Percentiles rank a stretch among this genome's conserved stretches.
phyloP scores from a whole-genome alignment of 2,888 invertebrate species.

The Ichneumoninae sp. region DNA sequence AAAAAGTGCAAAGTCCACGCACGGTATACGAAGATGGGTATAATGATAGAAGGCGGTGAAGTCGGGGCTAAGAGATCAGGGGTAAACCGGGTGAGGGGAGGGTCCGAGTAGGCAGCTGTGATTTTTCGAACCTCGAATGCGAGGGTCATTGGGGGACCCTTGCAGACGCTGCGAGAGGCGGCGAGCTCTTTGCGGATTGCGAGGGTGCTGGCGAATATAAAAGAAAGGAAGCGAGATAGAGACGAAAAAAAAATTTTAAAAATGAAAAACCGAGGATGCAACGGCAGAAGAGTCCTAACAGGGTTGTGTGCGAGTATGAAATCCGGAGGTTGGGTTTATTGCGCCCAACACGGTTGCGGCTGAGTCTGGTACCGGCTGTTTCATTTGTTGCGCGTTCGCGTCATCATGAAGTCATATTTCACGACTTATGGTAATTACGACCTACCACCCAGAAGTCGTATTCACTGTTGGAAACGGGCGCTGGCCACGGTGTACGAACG shows the following conservation, averaged over 20 bases:
- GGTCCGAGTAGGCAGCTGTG: constrained; percentile 9
- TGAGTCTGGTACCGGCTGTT: constrained; percentile 70
- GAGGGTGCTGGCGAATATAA: constrained; percentile 33
- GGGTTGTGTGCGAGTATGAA: constrained; percentile 47
- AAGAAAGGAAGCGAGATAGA: constrained; percentile 22
- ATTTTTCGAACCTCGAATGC: constrained; percentile 28
- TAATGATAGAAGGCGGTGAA: background rate
- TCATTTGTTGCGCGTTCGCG: constrained; percentile 79
- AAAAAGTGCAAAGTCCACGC: background rate
- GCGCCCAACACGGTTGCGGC: constrained; percentile 55
- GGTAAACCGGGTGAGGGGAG: background rate
- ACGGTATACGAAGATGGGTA: background rate
- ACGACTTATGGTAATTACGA: constrained; percentile 83
- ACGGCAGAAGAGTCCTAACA: constrained; percentile 32
- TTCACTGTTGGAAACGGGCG: constrained; percentile 62
- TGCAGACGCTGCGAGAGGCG: constrained; percentile 28
- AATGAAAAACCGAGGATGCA: constrained; percentile 5
- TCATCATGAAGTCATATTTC: constrained; percentile 83
- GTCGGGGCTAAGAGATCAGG: background rate
- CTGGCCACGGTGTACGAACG: constrained; percentile 1
- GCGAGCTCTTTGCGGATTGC: constrained; percentile 51
- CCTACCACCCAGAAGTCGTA: constrained; percentile 79
- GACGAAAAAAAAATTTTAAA: background rate
- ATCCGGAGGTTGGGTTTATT: constrained; percentile 56
- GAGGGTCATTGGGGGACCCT: constrained; percentile 34